Conservation (phyloP, 2,888 invertebrate genomes). For the Cactoblastis cactorum region DNA sequence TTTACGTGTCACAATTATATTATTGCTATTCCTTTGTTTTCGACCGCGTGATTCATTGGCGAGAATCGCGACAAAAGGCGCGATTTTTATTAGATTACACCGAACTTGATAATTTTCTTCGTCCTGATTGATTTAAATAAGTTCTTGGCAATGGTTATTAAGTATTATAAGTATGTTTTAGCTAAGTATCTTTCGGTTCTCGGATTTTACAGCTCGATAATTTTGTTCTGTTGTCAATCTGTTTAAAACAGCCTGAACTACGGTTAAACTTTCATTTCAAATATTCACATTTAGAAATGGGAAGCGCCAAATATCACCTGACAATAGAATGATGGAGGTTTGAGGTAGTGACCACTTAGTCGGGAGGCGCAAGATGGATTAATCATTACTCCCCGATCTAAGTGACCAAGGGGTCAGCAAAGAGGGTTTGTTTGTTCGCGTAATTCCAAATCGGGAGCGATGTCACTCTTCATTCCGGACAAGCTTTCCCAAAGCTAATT, state of each 20-base stretch:
- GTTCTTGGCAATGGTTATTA: too few species aligned
- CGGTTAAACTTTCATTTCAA: not conserved
- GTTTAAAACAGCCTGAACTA: not conserved
- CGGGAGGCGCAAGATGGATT: slow-evolving; percentile 21
- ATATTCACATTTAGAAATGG: not conserved
- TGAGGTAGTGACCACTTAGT: slow-evolving; percentile 11
- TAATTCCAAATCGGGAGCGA: slow-evolving; percentile 29
- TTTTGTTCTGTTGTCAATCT: too few species aligned
- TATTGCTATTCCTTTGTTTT: not conserved
- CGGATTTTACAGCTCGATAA: not conserved
- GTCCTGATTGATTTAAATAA: too few species aligned
- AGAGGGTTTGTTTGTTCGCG: slow-evolving; percentile 50
- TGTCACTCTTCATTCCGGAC: slow-evolving; percentile 47
- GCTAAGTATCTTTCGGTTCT: too few species aligned
- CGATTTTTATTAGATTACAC: too few species aligned
- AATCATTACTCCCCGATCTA: slow-evolving; percentile 17
- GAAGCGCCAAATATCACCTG: not conserved
- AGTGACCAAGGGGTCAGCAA: slow-evolving; percentile 25
- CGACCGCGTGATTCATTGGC: not conserved
- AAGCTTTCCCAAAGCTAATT: slow-evolving; percentile 41
- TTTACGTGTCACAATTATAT: slow-evolving; percentile 1
- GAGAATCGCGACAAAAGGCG: too few species aligned
- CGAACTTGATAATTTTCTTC: too few species aligned
- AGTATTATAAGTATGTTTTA: too few species aligned
- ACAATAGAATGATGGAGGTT: slow-evolving; percentile 7